Conservation (phyloP, 2,888 invertebrate species). For the Smittia aterrima region DNA sequence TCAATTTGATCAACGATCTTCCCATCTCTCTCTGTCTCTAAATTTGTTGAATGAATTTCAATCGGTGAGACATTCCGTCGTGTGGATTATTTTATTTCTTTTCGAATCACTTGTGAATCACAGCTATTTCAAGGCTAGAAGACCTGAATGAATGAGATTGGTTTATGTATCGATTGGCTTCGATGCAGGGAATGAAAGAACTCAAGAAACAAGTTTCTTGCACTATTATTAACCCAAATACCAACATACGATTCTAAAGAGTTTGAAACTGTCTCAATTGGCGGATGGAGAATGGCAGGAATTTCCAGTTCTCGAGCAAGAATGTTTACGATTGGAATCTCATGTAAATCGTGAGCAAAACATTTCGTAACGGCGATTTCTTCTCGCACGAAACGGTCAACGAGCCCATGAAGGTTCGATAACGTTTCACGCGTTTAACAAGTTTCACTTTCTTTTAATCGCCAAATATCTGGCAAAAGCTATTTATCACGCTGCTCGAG, state of each 20-base stretch:
- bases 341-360: background rate
- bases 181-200: background rate
- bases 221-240: background rate
- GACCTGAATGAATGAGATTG: too few species aligned
- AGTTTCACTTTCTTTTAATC: too few species aligned
- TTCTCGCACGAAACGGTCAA: background rate
- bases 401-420: background rate
- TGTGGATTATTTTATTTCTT: too few species aligned
- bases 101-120: too few species aligned
- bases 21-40: too few species aligned
- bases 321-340: background rate
- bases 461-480: too few species aligned
- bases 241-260: background rate
- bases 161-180: background rate
- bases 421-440: too few species aligned
- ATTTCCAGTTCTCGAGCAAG: background rate
- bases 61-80: too few species aligned
- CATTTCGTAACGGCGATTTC: background rate
- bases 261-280: background rate
- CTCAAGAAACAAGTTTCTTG: background rate
- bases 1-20: background rate
- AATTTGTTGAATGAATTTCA: too few species aligned
- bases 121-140: too few species aligned
- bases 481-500: too few species aligned
- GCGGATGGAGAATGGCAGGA: background rate